Evolutionary conservation across 2,797 vertebrate species (phyloP).

Genomic region (Gambelia wislizenii): DNA sequence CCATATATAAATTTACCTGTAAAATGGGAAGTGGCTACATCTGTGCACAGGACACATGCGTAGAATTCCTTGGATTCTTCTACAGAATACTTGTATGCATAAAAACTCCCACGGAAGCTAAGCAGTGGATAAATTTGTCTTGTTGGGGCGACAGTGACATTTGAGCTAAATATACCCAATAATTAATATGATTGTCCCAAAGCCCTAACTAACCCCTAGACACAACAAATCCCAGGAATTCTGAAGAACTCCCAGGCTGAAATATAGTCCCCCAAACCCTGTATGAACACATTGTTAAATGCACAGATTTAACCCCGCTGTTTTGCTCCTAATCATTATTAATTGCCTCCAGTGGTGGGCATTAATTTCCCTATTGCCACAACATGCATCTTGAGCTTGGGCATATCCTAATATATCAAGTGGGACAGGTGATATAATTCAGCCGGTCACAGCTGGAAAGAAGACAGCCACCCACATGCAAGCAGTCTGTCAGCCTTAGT

Average conservation of each 20-base stretch:
- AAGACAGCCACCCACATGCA: conserved; percentile 87
- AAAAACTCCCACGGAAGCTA: conserved; percentile 28
- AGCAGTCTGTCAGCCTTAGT: conserved; percentile 86
- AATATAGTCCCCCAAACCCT: conserved; percentile 75
- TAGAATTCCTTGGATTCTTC: not conserved
- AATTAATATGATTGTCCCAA: conserved; percentile 73
- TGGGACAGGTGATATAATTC: conserved; percentile 88
- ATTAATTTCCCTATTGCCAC: conserved; percentile 88
- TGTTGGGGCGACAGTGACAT: conserved; percentile 73
- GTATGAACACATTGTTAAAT: conserved; percentile 86
- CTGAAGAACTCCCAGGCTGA: conserved; percentile 67
- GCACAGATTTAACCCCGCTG: conserved; percentile 85
- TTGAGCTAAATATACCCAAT: conserved; percentile 74
- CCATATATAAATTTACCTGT: not conserved
- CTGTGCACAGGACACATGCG: not conserved
- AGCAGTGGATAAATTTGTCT: conserved; percentile 77
- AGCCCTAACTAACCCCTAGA: conserved; percentile 56
- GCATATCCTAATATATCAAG: conserved; percentile 88
- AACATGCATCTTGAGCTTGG: conserved; percentile 85
- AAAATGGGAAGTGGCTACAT: not conserved
- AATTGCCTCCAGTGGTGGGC: conserved; percentile 85
- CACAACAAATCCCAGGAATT: conserved; percentile 64
- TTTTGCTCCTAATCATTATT: conserved; percentile 86
- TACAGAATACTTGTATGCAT: not conserved
- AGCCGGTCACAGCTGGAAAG: conserved; percentile 86